Percentiles rank a stretch among this genome's conserved stretches.
phyloP scores from a whole-genome alignment of 2,797 vertebrate species.

The Taeniopygia guttata region DNA sequence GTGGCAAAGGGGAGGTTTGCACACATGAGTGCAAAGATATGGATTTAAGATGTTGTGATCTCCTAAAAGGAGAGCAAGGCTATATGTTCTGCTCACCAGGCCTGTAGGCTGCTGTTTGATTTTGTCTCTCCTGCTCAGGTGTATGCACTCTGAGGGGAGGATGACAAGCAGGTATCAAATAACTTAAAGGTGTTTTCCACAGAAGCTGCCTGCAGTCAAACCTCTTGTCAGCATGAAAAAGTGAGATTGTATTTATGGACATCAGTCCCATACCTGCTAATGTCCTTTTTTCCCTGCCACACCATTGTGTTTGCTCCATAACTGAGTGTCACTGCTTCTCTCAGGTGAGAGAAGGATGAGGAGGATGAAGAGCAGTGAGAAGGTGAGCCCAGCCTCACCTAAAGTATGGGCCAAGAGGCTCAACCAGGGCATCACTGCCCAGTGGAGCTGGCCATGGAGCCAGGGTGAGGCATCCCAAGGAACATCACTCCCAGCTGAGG shows the following conservation, averaged over 20 bases:
- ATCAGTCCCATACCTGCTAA: background rate
- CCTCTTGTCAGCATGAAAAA: background rate
- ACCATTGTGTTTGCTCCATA: background rate
- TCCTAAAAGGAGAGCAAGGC: background rate
- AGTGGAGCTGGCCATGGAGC: background rate
- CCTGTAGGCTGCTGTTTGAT: background rate
- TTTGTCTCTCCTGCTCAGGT: background rate
- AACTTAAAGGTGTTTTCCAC: conserved; percentile 5
- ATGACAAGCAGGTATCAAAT: background rate
- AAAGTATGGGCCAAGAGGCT: background rate
- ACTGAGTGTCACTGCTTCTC: background rate
- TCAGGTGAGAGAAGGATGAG: background rate
- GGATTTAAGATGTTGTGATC: background rate
- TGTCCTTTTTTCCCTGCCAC: background rate
- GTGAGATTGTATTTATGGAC: background rate
- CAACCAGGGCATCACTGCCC: background rate
- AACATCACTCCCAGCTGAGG: background rate
- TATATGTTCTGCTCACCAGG: background rate
- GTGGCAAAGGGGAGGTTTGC: background rate
- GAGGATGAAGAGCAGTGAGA: background rate
- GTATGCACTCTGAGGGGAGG: background rate
- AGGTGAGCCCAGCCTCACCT: background rate
- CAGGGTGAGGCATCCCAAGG: background rate
- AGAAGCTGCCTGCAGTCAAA: background rate
- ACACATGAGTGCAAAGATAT: background rate